These are phyloP conservation scores for Taphrorychus bicolor DNA, from an alignment of 2,888 invertebrate genomes.

Conservation along the genomic window DNA sequence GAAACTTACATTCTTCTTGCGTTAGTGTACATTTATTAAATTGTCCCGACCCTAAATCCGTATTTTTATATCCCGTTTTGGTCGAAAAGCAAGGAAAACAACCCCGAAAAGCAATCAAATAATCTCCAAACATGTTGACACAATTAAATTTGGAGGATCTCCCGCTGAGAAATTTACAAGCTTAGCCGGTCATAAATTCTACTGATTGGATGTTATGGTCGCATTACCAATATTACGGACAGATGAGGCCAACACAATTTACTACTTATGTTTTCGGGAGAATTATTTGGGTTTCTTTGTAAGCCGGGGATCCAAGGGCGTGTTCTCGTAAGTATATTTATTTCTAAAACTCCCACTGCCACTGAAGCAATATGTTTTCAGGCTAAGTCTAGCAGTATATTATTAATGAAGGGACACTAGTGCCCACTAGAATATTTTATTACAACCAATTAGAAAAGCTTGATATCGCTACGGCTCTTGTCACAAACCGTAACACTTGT, in stretches of 20 bases:
- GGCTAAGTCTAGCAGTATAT: no score
- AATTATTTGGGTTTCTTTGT: not conserved
- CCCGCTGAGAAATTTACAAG: slow-evolving; percentile 60
- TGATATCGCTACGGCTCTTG: no score
- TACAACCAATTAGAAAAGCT: no score
- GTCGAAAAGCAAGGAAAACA: slow-evolving; percentile 20
- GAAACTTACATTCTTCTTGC: not conserved
- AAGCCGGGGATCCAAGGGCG: not conserved
- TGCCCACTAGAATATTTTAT: no score
- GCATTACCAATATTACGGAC: slow-evolving; percentile 58
- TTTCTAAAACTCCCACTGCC: no score
- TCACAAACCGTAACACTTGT: no score
- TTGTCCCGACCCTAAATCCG: slow-evolving; percentile 11
- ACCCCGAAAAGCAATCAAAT: slow-evolving; percentile 39
- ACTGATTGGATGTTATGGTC: slow-evolving; percentile 63
- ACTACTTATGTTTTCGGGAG: slow-evolving; percentile 22
- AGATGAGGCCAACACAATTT: slow-evolving; percentile 32
- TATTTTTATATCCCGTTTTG: slow-evolving; percentile 27
- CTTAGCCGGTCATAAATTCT: slow-evolving; percentile 57
- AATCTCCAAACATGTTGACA: slow-evolving; percentile 41
- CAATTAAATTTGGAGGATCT: slow-evolving; percentile 55
- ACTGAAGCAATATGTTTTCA: no score
- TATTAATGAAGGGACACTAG: no score
- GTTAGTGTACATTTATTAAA: slow-evolving; percentile 19
- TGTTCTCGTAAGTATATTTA: no score